These are phyloP conservation scores for Lepilemur ruficaudatus DNA, from an alignment of 2,797 vertebrate species.

Conservation along the genomic window DNA sequence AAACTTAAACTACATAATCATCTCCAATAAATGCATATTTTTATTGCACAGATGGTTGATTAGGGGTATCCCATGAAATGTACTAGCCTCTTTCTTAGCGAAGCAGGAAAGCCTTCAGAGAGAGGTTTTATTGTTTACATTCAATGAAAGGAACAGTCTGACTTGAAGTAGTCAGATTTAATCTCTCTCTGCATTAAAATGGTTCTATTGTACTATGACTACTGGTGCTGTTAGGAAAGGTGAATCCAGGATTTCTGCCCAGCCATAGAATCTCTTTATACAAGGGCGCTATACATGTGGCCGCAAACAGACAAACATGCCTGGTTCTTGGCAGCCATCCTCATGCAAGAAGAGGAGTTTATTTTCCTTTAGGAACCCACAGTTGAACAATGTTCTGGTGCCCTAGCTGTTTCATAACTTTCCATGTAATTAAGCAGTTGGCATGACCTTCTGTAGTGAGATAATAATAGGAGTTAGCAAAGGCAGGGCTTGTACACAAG, in stretches of 20 bases:
- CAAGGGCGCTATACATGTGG: conserved; percentile 44
- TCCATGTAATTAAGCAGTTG: conserved; percentile 69
- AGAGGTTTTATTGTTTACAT: conserved; percentile 89
- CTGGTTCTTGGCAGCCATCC: not conserved
- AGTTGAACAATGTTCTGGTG: conserved; percentile 56
- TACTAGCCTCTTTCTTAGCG: conserved; percentile 79
- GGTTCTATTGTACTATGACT: conserved; percentile 80
- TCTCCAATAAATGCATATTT: conserved; percentile 53
- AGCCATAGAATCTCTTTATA: conserved; percentile 59
- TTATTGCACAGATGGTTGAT: conserved; percentile 43
- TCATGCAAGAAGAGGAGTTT: not conserved
- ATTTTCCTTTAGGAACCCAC: conserved; percentile 63
- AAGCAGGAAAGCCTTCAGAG: conserved; percentile 87
- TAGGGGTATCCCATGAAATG: conserved; percentile 52
- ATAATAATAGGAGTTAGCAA: conserved; percentile 43
- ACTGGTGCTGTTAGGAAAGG: conserved; percentile 79
- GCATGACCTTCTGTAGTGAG: conserved; percentile 49
- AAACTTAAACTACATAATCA: not conserved
- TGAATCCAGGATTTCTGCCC: conserved; percentile 80
- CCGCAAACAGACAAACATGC: conserved; percentile 37
- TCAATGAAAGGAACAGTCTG: conserved; percentile 92
- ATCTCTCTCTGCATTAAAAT: conserved; percentile 85
- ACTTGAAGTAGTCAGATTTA: conserved; percentile 86
- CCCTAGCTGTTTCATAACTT: conserved; percentile 56
- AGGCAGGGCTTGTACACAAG: conserved; percentile 36